A percentile compares a stretch with the other conserved stretches of the same genome.
Conservation (phyloP, 2,888 invertebrate species). For the Dexiosoma caninum region DNA sequence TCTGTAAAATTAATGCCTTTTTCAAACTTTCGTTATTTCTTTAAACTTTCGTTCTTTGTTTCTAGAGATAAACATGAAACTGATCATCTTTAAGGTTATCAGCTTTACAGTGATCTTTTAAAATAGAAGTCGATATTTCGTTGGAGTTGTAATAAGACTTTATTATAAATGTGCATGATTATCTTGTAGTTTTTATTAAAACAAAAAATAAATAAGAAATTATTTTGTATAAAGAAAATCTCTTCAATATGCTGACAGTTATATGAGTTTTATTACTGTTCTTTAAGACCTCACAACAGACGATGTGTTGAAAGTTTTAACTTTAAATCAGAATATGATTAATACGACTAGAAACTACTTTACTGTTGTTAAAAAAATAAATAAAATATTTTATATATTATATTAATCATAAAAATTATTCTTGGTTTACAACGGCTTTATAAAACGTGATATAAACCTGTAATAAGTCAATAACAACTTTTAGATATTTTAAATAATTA, state of each 20-base stretch:
- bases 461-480: too few relatives aligned
- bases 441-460: too few relatives aligned
- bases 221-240: neutral
- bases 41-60: neutral
- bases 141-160: conserved; percentile 2
- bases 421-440: too few relatives aligned
- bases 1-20: neutral
- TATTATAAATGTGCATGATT: conserved; percentile 1
- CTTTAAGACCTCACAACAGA: neutral
- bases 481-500: too few relatives aligned
- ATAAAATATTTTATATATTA: too few relatives aligned
- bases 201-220: neutral
- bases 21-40: conserved; percentile 30
- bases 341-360: neutral
- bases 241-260: conserved; percentile 7
- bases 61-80: conserved; percentile 40
- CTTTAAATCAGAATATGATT: neutral
- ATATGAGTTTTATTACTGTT: conserved; percentile 29
- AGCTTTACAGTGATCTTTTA: conserved; percentile 26
- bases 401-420: too few relatives aligned
- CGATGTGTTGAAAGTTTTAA: too few relatives aligned
- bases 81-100: conserved; percentile 43
- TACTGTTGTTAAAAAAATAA: neutral
- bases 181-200: conserved; percentile 16
- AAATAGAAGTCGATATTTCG: neutral